A percentile compares a stretch with the other conserved stretches of the same genome.
These are phyloP conservation scores for pig (Sus scrofa) DNA, from an alignment of 2,113 vertebrate genomes.

Conservation along the genomic window T2T-Sscrofa CM000812.6:49980001-49980500, in stretches of 20 bases:
- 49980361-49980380: not conserved
- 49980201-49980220: not conserved
- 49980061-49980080: constrained; percentile 34
- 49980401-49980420: not conserved
- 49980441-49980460: constrained; percentile 17
- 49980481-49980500: constrained; percentile 15
- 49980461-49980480: constrained; percentile 49
- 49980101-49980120: constrained; percentile 25
- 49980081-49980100: constrained; percentile 36
- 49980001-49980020: constrained; percentile 49
- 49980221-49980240: constrained; percentile 57
- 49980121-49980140: not conserved
- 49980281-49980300: not conserved
- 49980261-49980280: not conserved
- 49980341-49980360: not conserved
- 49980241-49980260: not conserved
- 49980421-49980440: not conserved
- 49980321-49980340: not conserved
- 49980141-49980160: constrained; percentile 11
- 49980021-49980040: not conserved
- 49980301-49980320: not conserved
- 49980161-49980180: constrained; percentile 49
- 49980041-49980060: constrained; percentile 30
- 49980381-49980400: not conserved
- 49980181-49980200: constrained; percentile 40